These are phyloP conservation scores for Sigmodon hispidus DNA, from an alignment of 2,113 vertebrate genomes.

Conservation along the genomic window DNA sequence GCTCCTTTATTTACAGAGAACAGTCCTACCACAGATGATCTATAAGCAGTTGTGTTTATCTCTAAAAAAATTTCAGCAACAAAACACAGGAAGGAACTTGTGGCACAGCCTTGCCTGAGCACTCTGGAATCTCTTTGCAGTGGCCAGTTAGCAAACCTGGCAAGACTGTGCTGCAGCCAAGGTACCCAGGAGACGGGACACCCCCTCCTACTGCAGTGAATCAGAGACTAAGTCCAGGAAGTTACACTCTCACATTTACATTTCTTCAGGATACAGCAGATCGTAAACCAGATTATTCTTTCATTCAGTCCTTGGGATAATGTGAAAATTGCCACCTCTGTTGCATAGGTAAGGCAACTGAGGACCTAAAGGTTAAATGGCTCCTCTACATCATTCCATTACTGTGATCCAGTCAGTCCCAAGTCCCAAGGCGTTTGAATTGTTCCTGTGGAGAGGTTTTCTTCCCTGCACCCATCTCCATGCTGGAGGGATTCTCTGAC, in stretches of 20 bases:
- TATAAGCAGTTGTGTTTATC: slow-evolving; percentile 17
- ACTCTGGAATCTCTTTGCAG: too few relatives aligned
- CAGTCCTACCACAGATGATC: too few relatives aligned
- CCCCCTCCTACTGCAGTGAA: slow-evolving; percentile 41
- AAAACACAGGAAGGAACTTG: background rate
- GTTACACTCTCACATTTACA: background rate
- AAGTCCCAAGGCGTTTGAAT: slow-evolving; percentile 21
- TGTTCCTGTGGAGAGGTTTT: background rate
- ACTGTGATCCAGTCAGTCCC: background rate
- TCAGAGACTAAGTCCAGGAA: slow-evolving; percentile 19
- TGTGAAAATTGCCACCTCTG: background rate
- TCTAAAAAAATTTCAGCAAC: slow-evolving; percentile 20
- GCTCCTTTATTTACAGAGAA: too few relatives aligned
- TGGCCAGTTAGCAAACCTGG: background rate
- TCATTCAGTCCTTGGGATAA: slow-evolving; percentile 42
- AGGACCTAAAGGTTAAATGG: background rate
- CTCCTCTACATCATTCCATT: background rate
- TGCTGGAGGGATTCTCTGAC: background rate
- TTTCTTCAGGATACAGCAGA: slow-evolving; percentile 3
- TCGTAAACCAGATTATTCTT: slow-evolving; percentile 20
- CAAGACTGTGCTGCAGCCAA: slow-evolving; percentile 13
- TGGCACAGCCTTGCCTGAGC: background rate
- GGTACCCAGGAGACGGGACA: background rate
- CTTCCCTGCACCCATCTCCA: background rate
- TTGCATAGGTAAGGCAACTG: background rate